Evolutionary conservation across 1,140 invertebrate species (phyloP).

Genomic region (Cepaea nemoralis): DNA sequence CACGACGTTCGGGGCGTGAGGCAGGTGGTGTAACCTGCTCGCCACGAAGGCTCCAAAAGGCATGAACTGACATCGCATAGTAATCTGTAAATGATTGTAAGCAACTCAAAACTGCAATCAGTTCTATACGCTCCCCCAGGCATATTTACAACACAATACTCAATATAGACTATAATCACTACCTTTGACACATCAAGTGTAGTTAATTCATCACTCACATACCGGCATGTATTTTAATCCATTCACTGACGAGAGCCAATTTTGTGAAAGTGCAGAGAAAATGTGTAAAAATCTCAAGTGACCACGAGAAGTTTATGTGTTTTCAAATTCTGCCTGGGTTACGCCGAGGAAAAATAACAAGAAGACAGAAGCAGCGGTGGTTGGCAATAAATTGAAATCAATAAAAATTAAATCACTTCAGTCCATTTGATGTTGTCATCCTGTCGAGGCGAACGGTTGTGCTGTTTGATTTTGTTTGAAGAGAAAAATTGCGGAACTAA

Average conservation of each 20-base stretch:
- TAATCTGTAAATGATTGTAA: too few relatives aligned
- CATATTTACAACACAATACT: too few relatives aligned
- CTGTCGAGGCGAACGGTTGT: background rate
- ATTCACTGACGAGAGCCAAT: background rate
- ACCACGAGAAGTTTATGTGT: background rate
- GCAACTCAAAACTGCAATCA: too few relatives aligned
- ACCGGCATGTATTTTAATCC: background rate
- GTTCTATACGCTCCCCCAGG: too few relatives aligned
- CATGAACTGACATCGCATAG: too few relatives aligned
- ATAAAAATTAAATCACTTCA: slow-evolving; percentile 33
- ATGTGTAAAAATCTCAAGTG: background rate
- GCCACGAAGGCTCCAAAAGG: too few relatives aligned
- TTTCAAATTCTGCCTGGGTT: background rate
- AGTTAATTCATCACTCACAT: background rate
- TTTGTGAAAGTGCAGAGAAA: background rate
- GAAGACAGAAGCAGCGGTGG: background rate
- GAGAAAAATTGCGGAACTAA: background rate
- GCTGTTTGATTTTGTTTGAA: slow-evolving; percentile 9
- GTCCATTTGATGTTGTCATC: slow-evolving; percentile 29
- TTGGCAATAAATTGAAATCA: slow-evolving; percentile 26
- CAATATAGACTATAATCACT: too few relatives aligned
- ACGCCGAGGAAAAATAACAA: background rate
- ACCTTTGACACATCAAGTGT: background rate
- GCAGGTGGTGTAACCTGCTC: too few relatives aligned
- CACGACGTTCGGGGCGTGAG: too few relatives aligned